A percentile compares a stretch with the other conserved stretches of the same genome.
Evolutionary conservation across 2,888 invertebrate species (phyloP).

Genomic region (Tipula vernalis): DNA sequence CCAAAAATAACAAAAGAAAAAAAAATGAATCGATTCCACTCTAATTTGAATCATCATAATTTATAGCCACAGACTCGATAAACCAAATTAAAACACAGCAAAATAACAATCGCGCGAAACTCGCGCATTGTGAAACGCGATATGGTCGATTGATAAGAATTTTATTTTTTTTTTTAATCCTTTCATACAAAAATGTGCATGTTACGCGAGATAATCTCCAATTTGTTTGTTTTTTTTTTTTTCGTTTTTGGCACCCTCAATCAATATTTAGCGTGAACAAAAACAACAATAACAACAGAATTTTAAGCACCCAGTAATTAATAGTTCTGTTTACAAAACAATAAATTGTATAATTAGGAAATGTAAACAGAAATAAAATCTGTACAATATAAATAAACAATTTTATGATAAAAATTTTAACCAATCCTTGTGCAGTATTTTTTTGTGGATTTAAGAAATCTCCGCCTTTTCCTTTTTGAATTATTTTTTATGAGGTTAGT

Average conservation of each 20-base stretch:
- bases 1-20: neutral
- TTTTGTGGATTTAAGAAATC: neutral
- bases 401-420: neutral
- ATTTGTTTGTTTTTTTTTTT: neutral
- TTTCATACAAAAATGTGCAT: neutral
- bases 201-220: neutral
- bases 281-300: neutral
- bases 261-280: no score
- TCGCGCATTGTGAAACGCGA: neutral
- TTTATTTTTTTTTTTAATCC: neutral
- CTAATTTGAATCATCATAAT: neutral
- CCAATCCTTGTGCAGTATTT: neutral
- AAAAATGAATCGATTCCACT: neutral
- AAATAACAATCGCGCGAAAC: neutral
- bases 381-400: neutral
- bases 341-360: neutral
- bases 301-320: neutral
- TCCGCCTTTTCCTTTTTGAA: neutral
- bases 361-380: neutral
- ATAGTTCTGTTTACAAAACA: neutral
- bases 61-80: neutral
- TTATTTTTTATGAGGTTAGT: neutral
- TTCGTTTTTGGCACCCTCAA: neutral
- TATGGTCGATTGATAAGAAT: neutral
- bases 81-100: neutral